A percentile compares a stretch with the other conserved stretches of the same genome.
phyloP scores from a whole-genome alignment of 2,888 invertebrate species.

The Chaitophorus viminalis region DNA sequence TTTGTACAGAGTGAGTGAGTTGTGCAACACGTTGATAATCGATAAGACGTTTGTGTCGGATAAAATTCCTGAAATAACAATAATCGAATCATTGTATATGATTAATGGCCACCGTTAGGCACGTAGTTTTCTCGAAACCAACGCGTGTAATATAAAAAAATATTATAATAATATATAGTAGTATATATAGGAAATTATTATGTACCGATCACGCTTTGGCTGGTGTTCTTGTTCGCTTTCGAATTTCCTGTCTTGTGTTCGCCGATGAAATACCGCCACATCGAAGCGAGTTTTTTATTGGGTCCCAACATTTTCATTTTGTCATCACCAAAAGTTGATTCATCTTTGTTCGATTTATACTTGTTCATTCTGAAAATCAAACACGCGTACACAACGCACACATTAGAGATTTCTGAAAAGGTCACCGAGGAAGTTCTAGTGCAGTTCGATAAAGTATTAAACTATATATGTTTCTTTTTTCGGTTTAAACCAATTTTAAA shows the following conservation, averaged over 20 bases:
- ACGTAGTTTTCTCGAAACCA: neutral
- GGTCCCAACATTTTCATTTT: slow-evolving; percentile 1
- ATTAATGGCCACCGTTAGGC: neutral
- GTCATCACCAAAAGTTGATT: neutral
- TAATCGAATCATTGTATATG: neutral
- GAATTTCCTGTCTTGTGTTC: slow-evolving; percentile 36
- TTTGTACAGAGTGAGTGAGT: slow-evolving; percentile 73
- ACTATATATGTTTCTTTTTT: too few relatives aligned
- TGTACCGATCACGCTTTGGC: slow-evolving; percentile 33
- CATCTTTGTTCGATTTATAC: slow-evolving; percentile 26
- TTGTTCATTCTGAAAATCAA: slow-evolving; percentile 36
- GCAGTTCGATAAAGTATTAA: too few relatives aligned
- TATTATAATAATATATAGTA: neutral
- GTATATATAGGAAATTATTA: neutral
- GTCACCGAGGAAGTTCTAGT: too few relatives aligned
- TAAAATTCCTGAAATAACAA: slow-evolving; percentile 66
- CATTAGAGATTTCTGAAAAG: neutral
- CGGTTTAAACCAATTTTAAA: too few relatives aligned
- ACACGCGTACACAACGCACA: neutral
- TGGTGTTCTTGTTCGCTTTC: slow-evolving; percentile 11
- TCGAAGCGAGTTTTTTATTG: slow-evolving; percentile 32
- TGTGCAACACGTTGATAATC: slow-evolving; percentile 72
- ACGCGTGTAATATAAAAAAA: neutral
- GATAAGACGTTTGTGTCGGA: slow-evolving; percentile 69
- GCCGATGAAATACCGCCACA: slow-evolving; percentile 51